A percentile compares a stretch with the other conserved stretches of the same genome.
Conservation (phyloP, 2,113 vertebrate genomes). For the Dunckerocampus dactyliophorus region DNA sequence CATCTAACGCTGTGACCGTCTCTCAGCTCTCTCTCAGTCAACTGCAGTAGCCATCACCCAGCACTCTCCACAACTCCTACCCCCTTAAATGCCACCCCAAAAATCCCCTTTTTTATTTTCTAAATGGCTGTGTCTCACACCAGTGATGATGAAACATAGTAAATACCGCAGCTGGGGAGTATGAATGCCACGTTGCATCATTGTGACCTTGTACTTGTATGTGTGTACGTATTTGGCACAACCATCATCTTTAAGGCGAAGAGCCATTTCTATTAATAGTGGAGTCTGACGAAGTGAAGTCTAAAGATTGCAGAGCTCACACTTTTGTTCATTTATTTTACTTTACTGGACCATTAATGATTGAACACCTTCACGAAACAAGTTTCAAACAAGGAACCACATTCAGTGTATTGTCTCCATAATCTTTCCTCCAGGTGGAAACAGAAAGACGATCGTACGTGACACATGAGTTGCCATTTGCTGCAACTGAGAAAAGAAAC, state of each 20-base stretch:
- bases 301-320: constrained; percentile 64
- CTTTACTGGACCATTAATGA: too few species aligned
- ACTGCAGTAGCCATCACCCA: constrained; percentile 10
- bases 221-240: constrained; percentile 19
- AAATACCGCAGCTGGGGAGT: constrained; percentile 47
- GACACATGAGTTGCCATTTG: too few species aligned
- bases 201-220: constrained; percentile 46
- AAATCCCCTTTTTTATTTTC: constrained; percentile 40
- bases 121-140: constrained; percentile 36
- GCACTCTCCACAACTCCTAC: constrained; percentile 6
- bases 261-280: constrained; percentile 38
- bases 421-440: too few species aligned
- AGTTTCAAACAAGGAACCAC: too few species aligned
- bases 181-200: constrained; percentile 59
- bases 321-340: constrained; percentile 62
- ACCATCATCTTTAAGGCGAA: constrained; percentile 54
- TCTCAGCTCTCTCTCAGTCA: constrained; percentile 39
- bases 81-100: constrained; percentile 31
- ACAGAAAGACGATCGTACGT: too few species aligned
- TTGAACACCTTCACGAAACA: too few species aligned
- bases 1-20: constrained; percentile 21
- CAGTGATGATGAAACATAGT: constrained; percentile 56
- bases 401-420: too few species aligned
- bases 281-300: constrained; percentile 30
- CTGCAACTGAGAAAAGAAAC: too few species aligned